Base-by-base conservation (phyloP, 2,113 vertebrate species). In the Pterophyllum scalare region DNA sequence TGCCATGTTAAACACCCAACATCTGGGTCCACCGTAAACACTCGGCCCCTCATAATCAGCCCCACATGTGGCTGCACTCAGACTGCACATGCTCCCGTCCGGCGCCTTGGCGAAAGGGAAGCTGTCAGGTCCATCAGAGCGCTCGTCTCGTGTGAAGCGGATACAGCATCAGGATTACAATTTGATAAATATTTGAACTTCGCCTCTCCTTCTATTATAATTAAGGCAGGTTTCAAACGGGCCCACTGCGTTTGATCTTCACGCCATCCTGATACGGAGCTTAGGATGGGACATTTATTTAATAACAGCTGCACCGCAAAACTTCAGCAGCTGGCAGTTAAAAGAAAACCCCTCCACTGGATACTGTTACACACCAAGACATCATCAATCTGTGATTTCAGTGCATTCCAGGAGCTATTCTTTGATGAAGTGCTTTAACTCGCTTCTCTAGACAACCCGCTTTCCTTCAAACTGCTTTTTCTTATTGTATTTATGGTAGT, bases 21-120 rank as follows among this genome's bases (percentile, higher is more conserved):
- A 94, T 94, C 92, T 94, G 93, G 91, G 76, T 11, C 84, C 58
- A 13, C 80, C 87, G 56, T 94, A 93, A 93, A 93, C 91, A 93
- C 81, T 80, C 67, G 5, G 74, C 87, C 92, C 78, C 80, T 35
- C 33, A 3, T 94, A 92, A 94, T 89, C 75, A 86, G 86, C 86
- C 70, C 88, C 93, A 93, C 91, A 91, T 94, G 91, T 91, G 90
- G 86, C 86, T 14, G 3, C 60, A 7, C 59, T 79, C 65, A 6
- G 72, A 76, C 87, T 17, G 87, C 83, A 59, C 86, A 77, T 76
- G 89, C 83, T 88, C 80, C 80, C 56, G 64, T 79, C 84, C 84
- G 17, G 65, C 79, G 70, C 64, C 65, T 70, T 74, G 67, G 81
- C 35, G 20, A 31, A 67, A 52, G 85, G 46, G 31, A 61, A 89